Evolutionary conservation across 2,888 invertebrate species (phyloP).

Genomic region (Nezara viridula): DNA sequence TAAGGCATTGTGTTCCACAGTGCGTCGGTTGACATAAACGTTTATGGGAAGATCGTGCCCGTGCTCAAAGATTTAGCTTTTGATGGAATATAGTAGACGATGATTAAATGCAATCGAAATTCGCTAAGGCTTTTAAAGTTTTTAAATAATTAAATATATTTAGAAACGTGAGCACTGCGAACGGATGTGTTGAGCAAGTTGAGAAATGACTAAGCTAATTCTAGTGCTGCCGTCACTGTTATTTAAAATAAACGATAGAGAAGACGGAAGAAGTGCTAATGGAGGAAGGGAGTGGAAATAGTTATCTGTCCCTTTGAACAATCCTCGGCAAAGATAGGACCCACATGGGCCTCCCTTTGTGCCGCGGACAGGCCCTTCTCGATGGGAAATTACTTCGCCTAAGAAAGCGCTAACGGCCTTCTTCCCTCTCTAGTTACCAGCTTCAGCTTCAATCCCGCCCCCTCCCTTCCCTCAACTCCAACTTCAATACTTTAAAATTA

Average conservation of each 20-base stretch:
- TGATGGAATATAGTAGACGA: no score
- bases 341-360: constrained; percentile 31
- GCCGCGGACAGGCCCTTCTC: constrained; percentile 4
- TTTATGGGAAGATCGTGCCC: no score
- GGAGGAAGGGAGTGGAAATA: background rate
- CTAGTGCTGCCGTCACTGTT: background rate
- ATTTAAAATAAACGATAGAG: background rate
- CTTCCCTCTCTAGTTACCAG: background rate
- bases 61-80: no score
- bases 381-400: constrained; percentile 39
- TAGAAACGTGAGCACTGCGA: no score
- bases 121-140: no score
- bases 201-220: background rate
- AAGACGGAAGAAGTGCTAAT: background rate
- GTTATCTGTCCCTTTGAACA: constrained; percentile 34
- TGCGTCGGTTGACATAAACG: no score
- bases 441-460: background rate
- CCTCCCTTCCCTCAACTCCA: background rate
- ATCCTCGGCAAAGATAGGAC: background rate
- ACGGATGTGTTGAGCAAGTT: no score
- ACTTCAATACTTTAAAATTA: constrained; percentile 32
- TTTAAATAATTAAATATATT: no score
- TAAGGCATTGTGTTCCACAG: no score
- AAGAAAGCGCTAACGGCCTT: constrained; percentile 15
- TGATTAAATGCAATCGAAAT: no score